phyloP scores from a whole-genome alignment of 2,113 vertebrate species.

The Dermatemys mawii region DNA sequence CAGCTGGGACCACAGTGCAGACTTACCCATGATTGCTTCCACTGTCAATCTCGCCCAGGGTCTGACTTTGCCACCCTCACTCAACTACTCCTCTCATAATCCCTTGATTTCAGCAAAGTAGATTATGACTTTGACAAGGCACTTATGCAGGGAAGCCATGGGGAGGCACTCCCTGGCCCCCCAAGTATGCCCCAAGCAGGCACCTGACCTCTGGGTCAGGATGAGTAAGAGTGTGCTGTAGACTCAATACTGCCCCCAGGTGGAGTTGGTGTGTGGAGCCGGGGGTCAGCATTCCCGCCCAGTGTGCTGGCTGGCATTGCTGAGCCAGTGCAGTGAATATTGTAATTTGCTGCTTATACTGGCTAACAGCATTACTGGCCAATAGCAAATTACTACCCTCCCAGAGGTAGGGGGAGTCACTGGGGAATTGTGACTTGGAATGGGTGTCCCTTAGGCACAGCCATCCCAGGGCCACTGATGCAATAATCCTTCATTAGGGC shows the following conservation, averaged over 20 bases:
- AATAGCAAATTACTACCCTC: background rate
- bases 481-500: background rate
- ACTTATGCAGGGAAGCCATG: background rate
- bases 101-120: background rate
- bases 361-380: background rate
- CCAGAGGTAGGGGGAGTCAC: background rate
- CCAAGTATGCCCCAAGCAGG: background rate
- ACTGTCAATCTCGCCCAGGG: background rate
- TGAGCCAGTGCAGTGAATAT: background rate
- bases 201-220: background rate
- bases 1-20: background rate
- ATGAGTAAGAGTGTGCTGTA: too few species aligned
- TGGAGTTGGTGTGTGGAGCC: background rate
- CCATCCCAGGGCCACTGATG: background rate
- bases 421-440: background rate
- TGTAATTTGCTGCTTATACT: background rate
- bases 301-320: background rate
- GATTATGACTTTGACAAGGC: background rate
- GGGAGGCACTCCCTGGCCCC: too few species aligned
- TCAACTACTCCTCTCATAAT: background rate
- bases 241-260: background rate
- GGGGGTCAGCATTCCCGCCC: background rate
- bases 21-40: background rate
- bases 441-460: background rate
- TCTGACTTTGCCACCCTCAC: background rate